These are phyloP conservation scores for Etheostoma spectabile DNA, from an alignment of 2,113 vertebrate species.

Conservation along the genomic window DNA sequence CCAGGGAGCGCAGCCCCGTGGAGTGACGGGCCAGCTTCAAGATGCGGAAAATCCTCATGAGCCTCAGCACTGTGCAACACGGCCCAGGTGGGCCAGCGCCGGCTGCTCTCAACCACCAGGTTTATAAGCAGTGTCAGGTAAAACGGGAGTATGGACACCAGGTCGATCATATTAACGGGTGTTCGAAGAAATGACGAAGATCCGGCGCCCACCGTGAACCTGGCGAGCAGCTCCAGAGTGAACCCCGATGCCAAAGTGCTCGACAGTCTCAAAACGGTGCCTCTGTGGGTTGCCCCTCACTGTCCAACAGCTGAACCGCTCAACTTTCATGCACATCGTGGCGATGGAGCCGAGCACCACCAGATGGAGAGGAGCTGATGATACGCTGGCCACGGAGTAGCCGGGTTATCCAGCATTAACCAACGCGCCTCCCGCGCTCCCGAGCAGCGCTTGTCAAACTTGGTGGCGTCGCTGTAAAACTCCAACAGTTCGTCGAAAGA, in stretches of 20 bases:
- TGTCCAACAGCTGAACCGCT: conserved; percentile 88
- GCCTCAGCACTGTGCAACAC: conserved; percentile 94
- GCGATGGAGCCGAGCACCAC: conserved; percentile 95
- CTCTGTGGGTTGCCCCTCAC: conserved; percentile 86
- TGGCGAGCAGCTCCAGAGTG: conserved; percentile 93
- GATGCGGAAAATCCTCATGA: conserved; percentile 98
- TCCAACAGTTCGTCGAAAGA: conserved; percentile 96
- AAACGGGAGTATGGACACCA: conserved; percentile 96
- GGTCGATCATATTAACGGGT: conserved; percentile 94
- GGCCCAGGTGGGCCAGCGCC: conserved; percentile 92
- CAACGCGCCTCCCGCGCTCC: conserved; percentile 92
- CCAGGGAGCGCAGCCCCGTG: conserved; percentile 94
- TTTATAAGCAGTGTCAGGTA: conserved; percentile 95
- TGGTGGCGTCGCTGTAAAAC: conserved; percentile 94
- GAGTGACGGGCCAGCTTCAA: conserved; percentile 98
- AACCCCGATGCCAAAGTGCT: conserved; percentile 98
- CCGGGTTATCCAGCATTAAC: conserved; percentile 95
- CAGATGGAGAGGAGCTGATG: conserved; percentile 95
- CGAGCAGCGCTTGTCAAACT: conserved; percentile 92
- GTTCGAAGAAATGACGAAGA: conserved; percentile 91
- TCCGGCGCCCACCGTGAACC: conserved; percentile 94
- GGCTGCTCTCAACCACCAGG: conserved; percentile 93
- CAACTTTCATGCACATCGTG: conserved; percentile 98
- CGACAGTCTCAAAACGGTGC: conserved; percentile 94
- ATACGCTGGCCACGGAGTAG: conserved; percentile 92